A percentile compares a stretch with the other conserved stretches of the same genome.
Conservation (phyloP, 2,113 vertebrate species). For the Cacatua alba region DNA sequence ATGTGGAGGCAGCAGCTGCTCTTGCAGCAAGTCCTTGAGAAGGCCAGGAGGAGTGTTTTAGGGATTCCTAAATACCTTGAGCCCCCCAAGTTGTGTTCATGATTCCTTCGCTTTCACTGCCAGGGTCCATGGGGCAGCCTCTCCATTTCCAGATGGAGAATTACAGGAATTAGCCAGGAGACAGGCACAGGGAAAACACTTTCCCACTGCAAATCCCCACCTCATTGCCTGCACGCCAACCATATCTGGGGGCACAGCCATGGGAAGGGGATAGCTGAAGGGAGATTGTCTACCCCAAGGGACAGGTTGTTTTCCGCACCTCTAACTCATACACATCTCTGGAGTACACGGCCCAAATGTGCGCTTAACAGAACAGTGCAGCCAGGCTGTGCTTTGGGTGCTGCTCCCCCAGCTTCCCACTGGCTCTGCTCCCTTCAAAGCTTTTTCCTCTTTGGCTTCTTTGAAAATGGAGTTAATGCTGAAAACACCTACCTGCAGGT, state of each 20-base stretch:
- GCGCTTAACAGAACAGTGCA: neutral
- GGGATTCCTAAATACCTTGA: neutral
- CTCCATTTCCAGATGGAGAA: neutral
- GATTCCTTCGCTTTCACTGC: neutral
- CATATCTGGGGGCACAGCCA: accelerated
- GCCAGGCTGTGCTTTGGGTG: neutral
- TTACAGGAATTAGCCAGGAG: neutral
- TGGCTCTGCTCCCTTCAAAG: neutral
- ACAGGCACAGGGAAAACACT: neutral
- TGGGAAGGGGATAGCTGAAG: neutral
- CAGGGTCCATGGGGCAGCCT: neutral
- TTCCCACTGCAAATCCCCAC: neutral
- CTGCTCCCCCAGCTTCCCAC: neutral
- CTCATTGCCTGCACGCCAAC: neutral
- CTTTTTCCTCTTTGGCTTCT: neutral
- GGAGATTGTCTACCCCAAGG: neutral
- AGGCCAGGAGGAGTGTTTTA: neutral
- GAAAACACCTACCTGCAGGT: neutral
- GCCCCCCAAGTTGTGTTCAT: neutral
- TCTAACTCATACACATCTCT: accelerated
- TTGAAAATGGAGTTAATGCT: neutral
- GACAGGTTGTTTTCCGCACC: neutral
- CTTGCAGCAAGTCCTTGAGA: neutral
- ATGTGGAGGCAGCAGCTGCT: neutral
- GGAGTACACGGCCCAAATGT: accelerated